A percentile compares a stretch with the other conserved stretches of the same genome.
Evolutionary conservation across 2,797 vertebrate species (phyloP).

Genomic region (Staurois parvus): DNA sequence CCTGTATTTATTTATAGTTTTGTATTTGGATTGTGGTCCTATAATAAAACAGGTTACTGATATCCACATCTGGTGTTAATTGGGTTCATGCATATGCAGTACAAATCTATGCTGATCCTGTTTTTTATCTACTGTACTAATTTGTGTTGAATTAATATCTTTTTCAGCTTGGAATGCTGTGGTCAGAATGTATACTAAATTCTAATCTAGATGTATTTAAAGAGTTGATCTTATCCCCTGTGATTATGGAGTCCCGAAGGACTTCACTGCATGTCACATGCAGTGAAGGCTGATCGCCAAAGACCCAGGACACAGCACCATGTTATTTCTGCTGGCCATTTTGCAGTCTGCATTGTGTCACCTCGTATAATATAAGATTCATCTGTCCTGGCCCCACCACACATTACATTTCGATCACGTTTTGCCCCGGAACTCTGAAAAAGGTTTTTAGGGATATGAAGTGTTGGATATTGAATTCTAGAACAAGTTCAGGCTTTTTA

Average conservation of each 20-base stretch:
- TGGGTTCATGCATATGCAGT: not conserved
- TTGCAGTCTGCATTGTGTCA: slow-evolving; percentile 29
- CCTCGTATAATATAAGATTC: slow-evolving; percentile 27
- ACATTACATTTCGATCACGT: slow-evolving; percentile 22
- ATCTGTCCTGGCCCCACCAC: not conserved
- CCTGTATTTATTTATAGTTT: not conserved
- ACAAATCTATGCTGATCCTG: not conserved
- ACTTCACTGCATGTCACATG: not conserved
- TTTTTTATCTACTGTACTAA: not conserved
- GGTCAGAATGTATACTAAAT: not conserved
- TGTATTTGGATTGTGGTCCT: not conserved
- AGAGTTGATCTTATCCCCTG: not conserved
- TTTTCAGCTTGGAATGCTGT: not conserved
- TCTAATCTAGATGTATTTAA: not conserved
- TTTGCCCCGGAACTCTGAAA: slow-evolving; percentile 12
- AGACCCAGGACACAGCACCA: not conserved
- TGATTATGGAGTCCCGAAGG: not conserved
- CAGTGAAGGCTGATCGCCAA: not conserved
- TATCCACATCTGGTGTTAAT: not conserved
- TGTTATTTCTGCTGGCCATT: slow-evolving; percentile 5
- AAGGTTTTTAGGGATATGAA: slow-evolving; percentile 27
- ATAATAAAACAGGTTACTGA: not conserved
- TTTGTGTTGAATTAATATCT: not conserved
- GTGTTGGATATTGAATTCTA: slow-evolving; percentile 31
- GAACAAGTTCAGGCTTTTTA: not conserved